Evolutionary conservation across 2,888 invertebrate species (phyloP).

Genomic region (Nematopogon swammerdamellus): DNA sequence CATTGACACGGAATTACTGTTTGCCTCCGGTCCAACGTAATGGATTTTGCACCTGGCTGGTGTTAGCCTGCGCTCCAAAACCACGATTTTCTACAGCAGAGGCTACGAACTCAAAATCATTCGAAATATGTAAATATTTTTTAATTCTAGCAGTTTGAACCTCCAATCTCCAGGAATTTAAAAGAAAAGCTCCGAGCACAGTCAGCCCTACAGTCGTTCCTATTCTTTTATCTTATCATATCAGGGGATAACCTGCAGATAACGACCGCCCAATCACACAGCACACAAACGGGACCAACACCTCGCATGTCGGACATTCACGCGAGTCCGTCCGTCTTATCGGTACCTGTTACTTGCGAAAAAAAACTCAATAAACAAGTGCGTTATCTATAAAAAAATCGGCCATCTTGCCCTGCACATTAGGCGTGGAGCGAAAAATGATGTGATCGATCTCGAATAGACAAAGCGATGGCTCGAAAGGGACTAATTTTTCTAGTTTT

Average conservation of each 20-base stretch:
- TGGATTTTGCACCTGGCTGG: too few relatives aligned
- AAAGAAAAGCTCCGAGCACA: too few relatives aligned
- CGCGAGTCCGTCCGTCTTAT: neutral
- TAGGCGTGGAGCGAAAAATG: conserved; percentile 12
- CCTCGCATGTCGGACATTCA: conserved; percentile 21
- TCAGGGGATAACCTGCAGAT: conserved; percentile 24
- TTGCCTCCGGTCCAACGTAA: too few relatives aligned
- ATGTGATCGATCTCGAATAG: conserved; percentile 14
- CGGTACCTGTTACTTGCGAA: conserved; percentile 27
- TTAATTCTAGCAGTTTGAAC: too few relatives aligned
- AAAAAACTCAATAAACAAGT: conserved; percentile 25
- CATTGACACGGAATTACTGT: too few relatives aligned
- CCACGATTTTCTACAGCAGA: too few relatives aligned
- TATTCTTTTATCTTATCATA: conserved; percentile 51
- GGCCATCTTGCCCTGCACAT: conserved; percentile 32
- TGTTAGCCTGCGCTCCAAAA: too few relatives aligned
- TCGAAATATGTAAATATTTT: too few relatives aligned
- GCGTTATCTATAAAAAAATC: conserved; percentile 14
- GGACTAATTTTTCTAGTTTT: conserved; percentile 28
- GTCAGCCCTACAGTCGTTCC: conserved; percentile 42
- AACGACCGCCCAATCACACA: conserved; percentile 33
- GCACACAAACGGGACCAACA: conserved; percentile 31
- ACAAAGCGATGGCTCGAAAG: conserved; percentile 37
- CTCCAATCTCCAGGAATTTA: too few relatives aligned
- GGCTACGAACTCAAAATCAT: too few relatives aligned